A percentile compares a stretch with the other conserved stretches of the same genome.
These are phyloP conservation scores for Erebia ligea DNA, from an alignment of 2,888 invertebrate genomes.

Conservation along the genomic window DNA sequence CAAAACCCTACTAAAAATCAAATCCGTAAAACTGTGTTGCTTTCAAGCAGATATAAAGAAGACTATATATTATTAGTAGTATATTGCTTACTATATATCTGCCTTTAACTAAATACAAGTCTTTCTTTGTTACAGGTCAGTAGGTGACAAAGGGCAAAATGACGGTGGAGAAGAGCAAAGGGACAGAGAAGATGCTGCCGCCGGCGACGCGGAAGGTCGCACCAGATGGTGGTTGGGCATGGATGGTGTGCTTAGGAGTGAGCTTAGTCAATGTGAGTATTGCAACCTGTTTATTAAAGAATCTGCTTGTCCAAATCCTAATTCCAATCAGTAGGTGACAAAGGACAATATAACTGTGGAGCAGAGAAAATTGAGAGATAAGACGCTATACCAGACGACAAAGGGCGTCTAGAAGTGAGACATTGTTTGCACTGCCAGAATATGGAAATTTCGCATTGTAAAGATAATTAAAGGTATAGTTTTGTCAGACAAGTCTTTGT, in stretches of 20 bases:
- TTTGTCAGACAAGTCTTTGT: too few relatives aligned
- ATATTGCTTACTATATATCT: too few relatives aligned
- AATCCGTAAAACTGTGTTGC: too few relatives aligned
- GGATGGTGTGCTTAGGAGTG: slow-evolving; percentile 93
- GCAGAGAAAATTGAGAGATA: slow-evolving; percentile 70
- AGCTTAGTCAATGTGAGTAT: slow-evolving; percentile 92
- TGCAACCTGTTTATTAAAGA: neutral
- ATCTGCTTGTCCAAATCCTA: neutral
- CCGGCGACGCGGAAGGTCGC: slow-evolving; percentile 86
- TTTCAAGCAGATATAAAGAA: too few relatives aligned
- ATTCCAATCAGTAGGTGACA: slow-evolving; percentile 67
- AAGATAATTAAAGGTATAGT: too few relatives aligned
- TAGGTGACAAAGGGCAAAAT: slow-evolving; percentile 80
- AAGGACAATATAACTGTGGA: slow-evolving; percentile 78
- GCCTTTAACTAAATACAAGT: neutral
- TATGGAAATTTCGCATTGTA: too few relatives aligned
- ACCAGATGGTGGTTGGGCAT: slow-evolving; percentile 95
- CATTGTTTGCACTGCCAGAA: slow-evolving; percentile 79
- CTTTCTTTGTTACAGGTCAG: slow-evolving; percentile 54
- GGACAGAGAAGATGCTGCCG: slow-evolving; percentile 58
- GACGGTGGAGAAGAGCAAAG: slow-evolving; percentile 80
- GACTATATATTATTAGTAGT: too few relatives aligned
- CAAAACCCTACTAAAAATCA: too few relatives aligned
- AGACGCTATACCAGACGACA: slow-evolving; percentile 70
- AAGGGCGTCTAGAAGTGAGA: slow-evolving; percentile 91